A percentile compares a stretch with the other conserved stretches of the same genome.
Conservation (phyloP, 1,140 invertebrate species). For the Agraylea sexmaculata region DNA sequence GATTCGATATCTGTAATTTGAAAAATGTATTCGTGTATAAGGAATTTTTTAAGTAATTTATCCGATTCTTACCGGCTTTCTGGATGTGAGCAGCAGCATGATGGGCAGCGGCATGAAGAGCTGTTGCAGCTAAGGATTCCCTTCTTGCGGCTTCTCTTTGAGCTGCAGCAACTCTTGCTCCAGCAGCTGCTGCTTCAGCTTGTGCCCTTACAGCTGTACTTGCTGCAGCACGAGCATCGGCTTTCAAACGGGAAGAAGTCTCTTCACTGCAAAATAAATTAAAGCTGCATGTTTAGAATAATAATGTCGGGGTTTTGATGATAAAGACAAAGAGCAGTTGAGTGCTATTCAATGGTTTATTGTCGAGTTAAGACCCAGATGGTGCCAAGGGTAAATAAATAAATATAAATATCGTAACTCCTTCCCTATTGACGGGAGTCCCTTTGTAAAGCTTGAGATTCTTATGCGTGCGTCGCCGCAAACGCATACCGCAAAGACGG, state of each 20-base stretch:
- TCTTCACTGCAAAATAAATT: slow-evolving; percentile 15
- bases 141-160: slow-evolving; percentile 17
- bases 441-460: no score
- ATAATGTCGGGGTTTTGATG: no score
- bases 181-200: slow-evolving; percentile 17
- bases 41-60: no score
- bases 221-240: slow-evolving; percentile 15
- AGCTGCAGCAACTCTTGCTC: slow-evolving; percentile 17
- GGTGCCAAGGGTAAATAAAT: no score
- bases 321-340: no score
- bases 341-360: no score
- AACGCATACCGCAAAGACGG: no score
- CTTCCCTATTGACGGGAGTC: no score
- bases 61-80: slow-evolving; percentile 9
- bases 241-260: slow-evolving; percentile 8
- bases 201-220: slow-evolving; percentile 15
- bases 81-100: slow-evolving; percentile 17
- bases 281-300: background rate
- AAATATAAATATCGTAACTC: no score
- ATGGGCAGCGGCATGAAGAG: slow-evolving; percentile 14
- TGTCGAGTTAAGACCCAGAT: no score
- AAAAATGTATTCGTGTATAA: no score
- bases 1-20: slow-evolving; percentile 19
- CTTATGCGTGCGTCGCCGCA: no score
- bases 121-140: slow-evolving; percentile 14